Percentiles rank a stretch among this genome's conserved stretches.
phyloP scores from a whole-genome alignment of 2,113 vertebrate genomes.

The Aplodontia rufa region DNA sequence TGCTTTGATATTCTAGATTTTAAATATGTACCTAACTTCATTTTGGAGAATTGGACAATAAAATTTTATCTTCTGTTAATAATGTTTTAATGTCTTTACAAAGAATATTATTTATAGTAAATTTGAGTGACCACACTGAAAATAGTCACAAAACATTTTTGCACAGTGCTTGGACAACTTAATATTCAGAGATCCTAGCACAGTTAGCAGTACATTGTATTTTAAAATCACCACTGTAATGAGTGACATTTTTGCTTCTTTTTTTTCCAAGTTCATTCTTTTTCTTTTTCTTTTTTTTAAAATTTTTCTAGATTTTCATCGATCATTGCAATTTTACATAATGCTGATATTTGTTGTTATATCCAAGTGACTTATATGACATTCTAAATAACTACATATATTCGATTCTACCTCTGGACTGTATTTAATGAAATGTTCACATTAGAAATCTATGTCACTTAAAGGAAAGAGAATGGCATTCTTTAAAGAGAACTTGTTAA shows the following conservation, averaged over 20 bases:
- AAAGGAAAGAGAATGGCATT: neutral
- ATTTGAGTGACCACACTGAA: neutral
- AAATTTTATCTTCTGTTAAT: neutral
- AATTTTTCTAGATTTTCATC: no score
- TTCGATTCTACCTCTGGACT: neutral
- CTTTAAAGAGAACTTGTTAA: neutral
- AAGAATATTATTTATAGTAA: neutral
- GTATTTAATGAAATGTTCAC: neutral
- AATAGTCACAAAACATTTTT: neutral
- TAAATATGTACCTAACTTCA: neutral
- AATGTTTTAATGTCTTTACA: neutral
- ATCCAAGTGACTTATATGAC: neutral
- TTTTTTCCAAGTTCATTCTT: no score
- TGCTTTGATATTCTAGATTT: neutral
- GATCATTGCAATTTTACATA: no score
- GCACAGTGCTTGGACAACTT: neutral
- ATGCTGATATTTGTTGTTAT: no score
- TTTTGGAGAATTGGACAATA: neutral
- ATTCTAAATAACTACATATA: constrained; percentile 8
- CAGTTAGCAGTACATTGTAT: neutral
- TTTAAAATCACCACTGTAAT: neutral
- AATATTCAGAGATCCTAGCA: neutral
- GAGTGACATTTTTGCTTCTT: neutral
- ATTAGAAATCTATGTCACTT: neutral
- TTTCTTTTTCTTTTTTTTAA: no score